Evolutionary conservation across 2,888 invertebrate species (phyloP), one percentile per base, ranked within the genome.

Genomic region (Sipha maydis): DNA sequence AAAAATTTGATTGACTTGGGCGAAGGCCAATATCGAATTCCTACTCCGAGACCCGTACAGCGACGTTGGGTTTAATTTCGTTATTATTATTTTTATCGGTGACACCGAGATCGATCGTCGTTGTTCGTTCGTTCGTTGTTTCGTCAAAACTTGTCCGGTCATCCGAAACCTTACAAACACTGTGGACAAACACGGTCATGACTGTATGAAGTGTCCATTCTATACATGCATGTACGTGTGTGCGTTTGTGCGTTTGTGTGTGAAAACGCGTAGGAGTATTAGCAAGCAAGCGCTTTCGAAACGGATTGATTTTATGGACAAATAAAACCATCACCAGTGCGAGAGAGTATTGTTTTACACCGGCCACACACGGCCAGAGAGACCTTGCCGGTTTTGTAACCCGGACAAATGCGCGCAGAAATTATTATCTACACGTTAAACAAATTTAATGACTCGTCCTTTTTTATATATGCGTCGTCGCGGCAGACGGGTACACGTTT

Each of bases 391-490:
- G 83, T 48, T 67, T 41, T 69, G 41, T 69, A 21, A 41, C 9
- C 54, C 34, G 25, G 73, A 73, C 54, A n/a, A 54, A 83, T 34
- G 83, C 48, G 82, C 31, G 82, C 48, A n/a, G 54, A 54, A 71
- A 71, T 71, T 83, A 83, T 83, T 25, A 21, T 48, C 48, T 3
- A 73, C 83, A 54, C 71, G 83, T 31, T n/a, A 34, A 54, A 83
- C 83, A n/a, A 83, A 73, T 83, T 83, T 83, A 73, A 83, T 34
- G 83, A 73, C 83, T 83, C 73, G 83, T 83, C 54, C 54, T 71
- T 73, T 83, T 83, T n/a, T n/a, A n/a, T 25, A 54, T 25, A n/a
- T 34, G 8, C 8, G 61, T 11, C 71, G 48, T 31, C n/a, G 9
- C 48, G 69, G 82, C 1, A 34, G 83, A 83, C 83, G 21, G 73